Conservation (phyloP, 2,797 vertebrate species). For the Enteromius treurensis region DNA sequence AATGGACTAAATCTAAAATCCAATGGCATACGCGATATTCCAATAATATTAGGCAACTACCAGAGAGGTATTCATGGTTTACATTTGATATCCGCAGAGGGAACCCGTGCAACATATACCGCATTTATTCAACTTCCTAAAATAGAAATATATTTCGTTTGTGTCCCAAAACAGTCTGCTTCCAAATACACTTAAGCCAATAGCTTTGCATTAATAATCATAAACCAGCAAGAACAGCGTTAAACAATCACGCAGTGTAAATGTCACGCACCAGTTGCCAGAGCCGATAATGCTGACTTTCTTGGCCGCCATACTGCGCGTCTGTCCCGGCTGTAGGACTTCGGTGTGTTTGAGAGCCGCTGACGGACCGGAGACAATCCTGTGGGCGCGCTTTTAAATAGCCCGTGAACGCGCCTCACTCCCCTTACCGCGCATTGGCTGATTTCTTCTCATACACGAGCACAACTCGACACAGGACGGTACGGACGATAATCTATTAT, state of each 20-base stretch:
- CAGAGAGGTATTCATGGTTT: neutral
- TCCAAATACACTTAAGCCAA: neutral
- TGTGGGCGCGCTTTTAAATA: constrained; percentile 69
- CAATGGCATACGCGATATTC: neutral
- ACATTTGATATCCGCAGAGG: constrained; percentile 2
- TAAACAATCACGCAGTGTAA: neutral
- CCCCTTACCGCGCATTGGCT: constrained; percentile 56
- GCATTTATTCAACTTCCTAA: constrained; percentile 5
- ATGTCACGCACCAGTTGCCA: constrained; percentile 90
- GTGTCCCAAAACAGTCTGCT: neutral
- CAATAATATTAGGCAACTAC: neutral
- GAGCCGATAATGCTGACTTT: constrained; percentile 93
- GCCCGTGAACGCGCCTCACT: constrained; percentile 53
- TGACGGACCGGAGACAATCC: constrained; percentile 4
- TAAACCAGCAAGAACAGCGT: no score
- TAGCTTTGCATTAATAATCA: neutral
- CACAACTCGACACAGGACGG: neutral
- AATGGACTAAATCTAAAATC: neutral
- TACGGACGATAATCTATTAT: neutral
- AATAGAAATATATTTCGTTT: neutral
- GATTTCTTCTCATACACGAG: neutral
- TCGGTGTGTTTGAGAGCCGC: constrained; percentile 32
- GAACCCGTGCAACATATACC: neutral
- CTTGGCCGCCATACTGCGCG: constrained; percentile 74
- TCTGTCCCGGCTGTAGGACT: constrained; percentile 45